These are phyloP conservation scores for Platichthys stellatus DNA, from an alignment of 2,113 vertebrate genomes.

Conservation along the genomic window DNA sequence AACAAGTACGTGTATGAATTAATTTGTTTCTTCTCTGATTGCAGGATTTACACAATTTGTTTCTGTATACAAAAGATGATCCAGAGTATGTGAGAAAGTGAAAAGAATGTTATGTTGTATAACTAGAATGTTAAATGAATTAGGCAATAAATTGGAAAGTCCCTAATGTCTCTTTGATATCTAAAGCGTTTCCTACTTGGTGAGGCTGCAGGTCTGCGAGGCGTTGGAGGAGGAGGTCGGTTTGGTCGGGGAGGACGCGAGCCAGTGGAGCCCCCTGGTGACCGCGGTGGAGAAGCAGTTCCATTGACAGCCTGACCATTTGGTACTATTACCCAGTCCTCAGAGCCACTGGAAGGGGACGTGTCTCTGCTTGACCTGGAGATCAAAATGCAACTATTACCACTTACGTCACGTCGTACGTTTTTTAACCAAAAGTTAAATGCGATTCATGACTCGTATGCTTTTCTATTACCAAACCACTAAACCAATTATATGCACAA, in stretches of 20 bases:
- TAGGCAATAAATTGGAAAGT: background rate
- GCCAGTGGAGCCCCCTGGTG: constrained; percentile 85
- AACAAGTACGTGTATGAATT: background rate
- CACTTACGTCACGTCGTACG: background rate
- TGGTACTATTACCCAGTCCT: constrained; percentile 83
- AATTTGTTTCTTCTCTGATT: background rate
- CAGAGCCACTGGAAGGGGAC: constrained; percentile 84
- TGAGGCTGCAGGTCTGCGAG: constrained; percentile 81
- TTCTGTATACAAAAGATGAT: background rate
- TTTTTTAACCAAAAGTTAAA: background rate
- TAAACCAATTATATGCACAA: background rate
- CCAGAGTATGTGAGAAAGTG: background rate
- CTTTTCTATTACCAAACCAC: background rate
- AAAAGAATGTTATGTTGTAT: background rate
- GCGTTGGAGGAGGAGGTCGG: constrained; percentile 87
- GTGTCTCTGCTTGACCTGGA: constrained; percentile 84
- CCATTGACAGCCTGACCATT: constrained; percentile 82
- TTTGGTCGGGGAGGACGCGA: constrained; percentile 87
- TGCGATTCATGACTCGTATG: background rate
- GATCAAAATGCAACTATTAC: constrained; percentile 4
- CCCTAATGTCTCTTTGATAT: background rate
- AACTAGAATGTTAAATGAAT: background rate
- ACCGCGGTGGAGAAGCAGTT: constrained; percentile 84
- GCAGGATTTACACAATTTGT: background rate
- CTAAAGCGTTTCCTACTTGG: constrained; percentile 74